Evolutionary conservation across 2,113 vertebrate species (phyloP).

Genomic region (Engystomops pustulosus): DNA sequence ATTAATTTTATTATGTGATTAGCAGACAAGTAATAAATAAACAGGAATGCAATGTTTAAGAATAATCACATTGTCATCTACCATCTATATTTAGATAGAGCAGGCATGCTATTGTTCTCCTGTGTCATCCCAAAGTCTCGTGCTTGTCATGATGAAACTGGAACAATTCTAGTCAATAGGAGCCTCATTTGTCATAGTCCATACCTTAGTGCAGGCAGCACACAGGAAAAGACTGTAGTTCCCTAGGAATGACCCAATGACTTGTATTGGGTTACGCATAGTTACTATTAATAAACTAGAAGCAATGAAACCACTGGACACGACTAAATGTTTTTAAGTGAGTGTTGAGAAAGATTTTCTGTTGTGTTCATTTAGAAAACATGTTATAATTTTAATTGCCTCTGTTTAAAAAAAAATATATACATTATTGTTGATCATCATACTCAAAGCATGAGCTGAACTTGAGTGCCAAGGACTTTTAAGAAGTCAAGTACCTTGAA

Average conservation of each 20-base stretch:
- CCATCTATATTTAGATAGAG: neutral
- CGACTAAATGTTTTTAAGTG: neutral
- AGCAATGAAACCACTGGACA: neutral
- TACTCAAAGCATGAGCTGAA: no score
- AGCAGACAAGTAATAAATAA: neutral
- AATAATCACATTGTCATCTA: neutral
- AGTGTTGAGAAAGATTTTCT: no score
- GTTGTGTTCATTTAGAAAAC: no score
- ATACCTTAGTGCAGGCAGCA: neutral
- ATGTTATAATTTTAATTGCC: no score
- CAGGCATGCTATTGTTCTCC: neutral
- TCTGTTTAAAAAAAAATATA: no score
- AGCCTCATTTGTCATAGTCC: neutral
- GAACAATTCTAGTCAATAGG: neutral
- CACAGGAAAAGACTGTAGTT: neutral
- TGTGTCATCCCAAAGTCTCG: neutral
- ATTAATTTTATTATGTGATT: neutral
- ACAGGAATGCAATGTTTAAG: neutral
- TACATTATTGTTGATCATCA: no score
- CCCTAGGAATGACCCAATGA: neutral
- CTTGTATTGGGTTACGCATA: no score
- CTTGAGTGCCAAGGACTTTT: no score
- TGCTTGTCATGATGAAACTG: conserved; percentile 3
- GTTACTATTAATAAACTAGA: neutral
- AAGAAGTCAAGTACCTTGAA: no score